phyloP scores from a whole-genome alignment of 2,888 invertebrate species.

The Hipparchia sbordonii region DNA sequence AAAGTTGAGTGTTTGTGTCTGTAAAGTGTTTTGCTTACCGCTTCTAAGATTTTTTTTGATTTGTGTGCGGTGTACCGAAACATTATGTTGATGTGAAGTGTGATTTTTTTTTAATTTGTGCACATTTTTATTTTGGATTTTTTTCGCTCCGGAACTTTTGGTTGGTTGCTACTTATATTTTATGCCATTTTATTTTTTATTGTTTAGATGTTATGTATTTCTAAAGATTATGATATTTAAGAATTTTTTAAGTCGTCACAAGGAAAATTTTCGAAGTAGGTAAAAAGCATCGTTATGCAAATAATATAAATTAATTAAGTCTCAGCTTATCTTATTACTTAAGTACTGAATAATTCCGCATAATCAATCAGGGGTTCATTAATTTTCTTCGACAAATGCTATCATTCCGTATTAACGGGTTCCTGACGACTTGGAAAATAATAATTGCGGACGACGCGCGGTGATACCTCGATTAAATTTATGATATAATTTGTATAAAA shows the following conservation, averaged over 20 bases:
- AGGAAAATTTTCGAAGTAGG: background rate
- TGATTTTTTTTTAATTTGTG: constrained; percentile 72
- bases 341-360: constrained; percentile 37
- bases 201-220: constrained; percentile 26
- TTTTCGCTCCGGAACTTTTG: constrained; percentile 77
- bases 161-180: constrained; percentile 66
- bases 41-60: constrained; percentile 66
- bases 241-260: background rate
- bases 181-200: constrained; percentile 39
- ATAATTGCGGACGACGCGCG: constrained; percentile 51
- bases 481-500: constrained; percentile 36
- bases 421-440: constrained; percentile 53
- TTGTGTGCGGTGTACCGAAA: constrained; percentile 72
- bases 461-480: constrained; percentile 59
- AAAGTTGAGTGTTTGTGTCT: constrained; percentile 77
- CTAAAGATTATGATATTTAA: constrained; percentile 14
- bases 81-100: constrained; percentile 76
- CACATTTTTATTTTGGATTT: constrained; percentile 79
- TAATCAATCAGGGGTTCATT: constrained; percentile 46
- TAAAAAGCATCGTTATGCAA: constrained; percentile 3
- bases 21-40: constrained; percentile 70
- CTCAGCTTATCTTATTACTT: constrained; percentile 21
- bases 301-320: constrained; percentile 22
- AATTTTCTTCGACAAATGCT: constrained; percentile 53
- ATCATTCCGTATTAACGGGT: constrained; percentile 53